Evolutionary conservation across 2,888 invertebrate species (phyloP).

Genomic region (Caenorhabditis angaria): DNA sequence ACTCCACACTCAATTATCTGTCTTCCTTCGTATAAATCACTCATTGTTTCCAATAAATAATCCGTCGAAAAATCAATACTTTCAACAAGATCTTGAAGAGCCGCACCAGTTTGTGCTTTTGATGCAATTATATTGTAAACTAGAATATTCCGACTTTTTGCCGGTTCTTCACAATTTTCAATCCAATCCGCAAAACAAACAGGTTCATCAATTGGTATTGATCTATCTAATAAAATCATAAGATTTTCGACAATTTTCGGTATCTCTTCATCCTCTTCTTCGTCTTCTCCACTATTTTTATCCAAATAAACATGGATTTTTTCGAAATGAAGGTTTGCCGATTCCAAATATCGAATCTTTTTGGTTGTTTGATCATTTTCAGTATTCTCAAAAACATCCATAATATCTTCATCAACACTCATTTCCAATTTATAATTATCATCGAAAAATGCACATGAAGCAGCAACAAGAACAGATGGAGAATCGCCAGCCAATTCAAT

Average conservation of each 20-base stretch:
- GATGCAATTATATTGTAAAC: background rate
- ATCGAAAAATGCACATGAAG: conserved; percentile 22
- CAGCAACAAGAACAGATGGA: conserved; percentile 33
- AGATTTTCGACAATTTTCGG: too few relatives aligned
- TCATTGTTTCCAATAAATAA: background rate
- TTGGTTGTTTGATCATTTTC: conserved; percentile 53
- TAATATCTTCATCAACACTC: conserved; percentile 43
- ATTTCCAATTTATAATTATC: conserved; percentile 33
- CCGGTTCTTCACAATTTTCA: background rate
- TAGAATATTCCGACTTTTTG: background rate
- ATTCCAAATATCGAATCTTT: conserved; percentile 65
- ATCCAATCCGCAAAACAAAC: background rate
- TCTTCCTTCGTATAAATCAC: background rate
- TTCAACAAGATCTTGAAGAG: background rate
- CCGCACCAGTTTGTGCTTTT: background rate
- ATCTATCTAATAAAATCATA: conserved; percentile 2
- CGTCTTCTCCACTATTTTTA: background rate
- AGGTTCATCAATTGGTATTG: background rate
- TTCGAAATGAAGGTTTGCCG: conserved; percentile 62
- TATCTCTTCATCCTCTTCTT: background rate
- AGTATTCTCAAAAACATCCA: conserved; percentile 38
- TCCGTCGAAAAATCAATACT: background rate
- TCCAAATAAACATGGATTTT: conserved; percentile 30
- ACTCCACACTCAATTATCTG: conserved; percentile 48
- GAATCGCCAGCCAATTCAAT: conserved; percentile 23